Conservation (phyloP, 2,113 vertebrate species). For the Gila orcuttii region DNA sequence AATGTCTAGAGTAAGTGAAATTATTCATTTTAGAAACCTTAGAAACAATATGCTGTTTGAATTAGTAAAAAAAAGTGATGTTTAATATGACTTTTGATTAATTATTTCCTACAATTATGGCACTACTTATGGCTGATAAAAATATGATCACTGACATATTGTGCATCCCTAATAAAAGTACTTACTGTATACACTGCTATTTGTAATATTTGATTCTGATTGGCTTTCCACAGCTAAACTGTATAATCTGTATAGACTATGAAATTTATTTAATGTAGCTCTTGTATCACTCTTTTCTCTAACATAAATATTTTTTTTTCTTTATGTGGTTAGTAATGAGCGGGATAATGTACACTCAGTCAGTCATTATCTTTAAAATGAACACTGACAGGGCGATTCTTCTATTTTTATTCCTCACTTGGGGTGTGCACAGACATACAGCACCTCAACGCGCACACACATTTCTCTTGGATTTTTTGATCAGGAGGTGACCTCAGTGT, state of each 20-base stretch:
- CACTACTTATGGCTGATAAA: not conserved
- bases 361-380: not conserved
- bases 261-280: not conserved
- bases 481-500: constrained; percentile 33
- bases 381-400: not conserved
- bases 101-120: not conserved
- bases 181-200: not conserved
- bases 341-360: not conserved
- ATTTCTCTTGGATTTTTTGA: not conserved
- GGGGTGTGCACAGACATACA: constrained; percentile 2
- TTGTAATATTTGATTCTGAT: not conserved
- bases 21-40: not conserved
- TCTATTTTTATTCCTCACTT: constrained; percentile 1
- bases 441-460: constrained; percentile 31
- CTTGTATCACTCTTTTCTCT: not conserved
- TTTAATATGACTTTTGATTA: too few species aligned
- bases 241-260: not conserved
- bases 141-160: not conserved
- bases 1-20: not conserved
- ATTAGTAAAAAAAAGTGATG: too few species aligned
- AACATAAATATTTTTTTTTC: too few species aligned
- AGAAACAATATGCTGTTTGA: not conserved
- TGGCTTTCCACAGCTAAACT: not conserved
- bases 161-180: not conserved
- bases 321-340: not conserved